Conservation (phyloP, 2,888 invertebrate species). For the Malthinus flaveolus region DNA sequence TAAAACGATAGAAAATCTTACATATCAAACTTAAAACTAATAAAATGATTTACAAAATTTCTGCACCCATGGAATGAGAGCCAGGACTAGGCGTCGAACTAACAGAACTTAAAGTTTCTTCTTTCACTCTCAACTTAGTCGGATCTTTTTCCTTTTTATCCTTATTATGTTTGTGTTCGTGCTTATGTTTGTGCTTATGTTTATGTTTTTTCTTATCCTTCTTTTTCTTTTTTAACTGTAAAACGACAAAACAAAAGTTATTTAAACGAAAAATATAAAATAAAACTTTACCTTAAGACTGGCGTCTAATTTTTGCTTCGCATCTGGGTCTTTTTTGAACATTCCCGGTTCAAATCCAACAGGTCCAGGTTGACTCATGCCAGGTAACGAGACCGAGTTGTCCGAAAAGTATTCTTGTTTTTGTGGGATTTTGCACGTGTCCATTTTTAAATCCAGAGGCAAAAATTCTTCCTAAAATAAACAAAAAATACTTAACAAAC, state of each 20-base stretch:
- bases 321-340: constrained; percentile 66
- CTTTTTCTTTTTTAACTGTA: constrained; percentile 61
- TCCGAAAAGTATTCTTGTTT: constrained; percentile 76
- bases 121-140: constrained; percentile 66
- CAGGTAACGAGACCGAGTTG: constrained; percentile 79
- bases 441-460: constrained; percentile 44
- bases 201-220: constrained; percentile 91
- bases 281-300: constrained; percentile 59
- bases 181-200: constrained; percentile 76
- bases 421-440: constrained; percentile 40
- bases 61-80: constrained; percentile 42
- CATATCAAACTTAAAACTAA: not conserved
- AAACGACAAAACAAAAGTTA: not conserved
- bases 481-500: not conserved
- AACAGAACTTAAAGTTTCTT: constrained; percentile 75
- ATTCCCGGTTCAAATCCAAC: constrained; percentile 84
- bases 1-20: too few species aligned
- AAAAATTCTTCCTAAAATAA: constrained; percentile 40
- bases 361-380: constrained; percentile 71
- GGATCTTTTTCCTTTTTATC: constrained; percentile 59
- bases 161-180: constrained; percentile 62
- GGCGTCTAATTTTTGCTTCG: constrained; percentile 55
- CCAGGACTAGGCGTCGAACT: constrained; percentile 78
- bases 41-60: constrained; percentile 15
- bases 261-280: constrained; percentile 7